phyloP scores from a whole-genome alignment of 2,888 invertebrate genomes.

The Hypolimnas misippus region DNA sequence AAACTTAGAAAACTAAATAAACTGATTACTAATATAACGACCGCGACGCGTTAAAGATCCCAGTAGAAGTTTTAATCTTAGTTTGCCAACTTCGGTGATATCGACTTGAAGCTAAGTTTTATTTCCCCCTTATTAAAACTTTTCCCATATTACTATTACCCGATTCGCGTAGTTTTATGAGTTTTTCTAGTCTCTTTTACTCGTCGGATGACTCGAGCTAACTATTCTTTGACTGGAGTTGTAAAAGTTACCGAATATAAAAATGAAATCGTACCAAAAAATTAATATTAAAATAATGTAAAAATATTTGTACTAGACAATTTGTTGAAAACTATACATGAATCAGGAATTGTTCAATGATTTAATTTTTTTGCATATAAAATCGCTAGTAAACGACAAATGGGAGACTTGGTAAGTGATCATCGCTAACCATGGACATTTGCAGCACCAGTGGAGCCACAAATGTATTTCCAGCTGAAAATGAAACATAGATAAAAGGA shows the following conservation, averaged over 20 bases:
- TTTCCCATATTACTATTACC: constrained; percentile 72
- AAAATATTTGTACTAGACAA: too few species aligned
- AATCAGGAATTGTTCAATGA: too few species aligned
- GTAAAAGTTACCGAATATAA: background rate
- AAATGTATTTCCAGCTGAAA: too few species aligned
- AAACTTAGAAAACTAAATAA: constrained; percentile 11
- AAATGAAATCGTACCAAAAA: background rate
- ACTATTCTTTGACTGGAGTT: constrained; percentile 27
- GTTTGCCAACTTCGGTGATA: constrained; percentile 67
- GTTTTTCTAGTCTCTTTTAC: constrained; percentile 52
- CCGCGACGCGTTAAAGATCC: constrained; percentile 50
- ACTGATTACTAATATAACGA: constrained; percentile 27
- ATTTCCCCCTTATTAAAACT: constrained; percentile 74
- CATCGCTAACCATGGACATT: too few species aligned
- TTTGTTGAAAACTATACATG: too few species aligned
- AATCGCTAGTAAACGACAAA: too few species aligned
- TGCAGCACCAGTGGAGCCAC: too few species aligned
- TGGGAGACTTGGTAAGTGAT: too few species aligned
- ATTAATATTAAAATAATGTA: background rate
- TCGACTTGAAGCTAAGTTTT: constrained; percentile 62
- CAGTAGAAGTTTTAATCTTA: constrained; percentile 70
- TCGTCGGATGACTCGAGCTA: constrained; percentile 28
- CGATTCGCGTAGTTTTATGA: constrained; percentile 68
- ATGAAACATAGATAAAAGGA: too few species aligned
- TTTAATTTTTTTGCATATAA: too few species aligned